Evolutionary conservation across 2,797 vertebrate genomes (phyloP).

Genomic region (Catamblyrhynchus diadema): DNA sequence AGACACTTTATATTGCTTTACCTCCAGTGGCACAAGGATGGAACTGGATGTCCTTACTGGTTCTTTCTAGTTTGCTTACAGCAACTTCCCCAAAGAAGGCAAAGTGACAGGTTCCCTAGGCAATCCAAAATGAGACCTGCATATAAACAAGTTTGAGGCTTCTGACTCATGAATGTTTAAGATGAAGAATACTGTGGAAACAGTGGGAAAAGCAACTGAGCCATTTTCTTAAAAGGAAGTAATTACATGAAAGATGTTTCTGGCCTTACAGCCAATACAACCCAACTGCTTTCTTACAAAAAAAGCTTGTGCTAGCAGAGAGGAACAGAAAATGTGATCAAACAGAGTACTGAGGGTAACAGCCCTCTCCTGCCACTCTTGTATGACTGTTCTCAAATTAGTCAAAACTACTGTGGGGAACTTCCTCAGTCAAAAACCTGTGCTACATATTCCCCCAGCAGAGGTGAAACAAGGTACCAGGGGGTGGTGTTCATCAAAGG

Average conservation of each 20-base stretch:
- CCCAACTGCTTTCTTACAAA: not conserved
- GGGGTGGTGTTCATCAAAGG: not conserved
- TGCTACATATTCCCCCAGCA: not conserved
- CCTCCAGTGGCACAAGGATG: not conserved
- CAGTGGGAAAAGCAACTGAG: not conserved
- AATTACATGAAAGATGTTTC: not conserved
- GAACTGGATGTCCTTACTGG: not conserved
- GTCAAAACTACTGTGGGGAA: not conserved
- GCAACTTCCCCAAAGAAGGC: not conserved
- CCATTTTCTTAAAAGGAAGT: not conserved
- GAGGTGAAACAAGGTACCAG: not conserved
- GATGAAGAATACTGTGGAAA: not conserved
- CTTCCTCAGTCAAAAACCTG: not conserved
- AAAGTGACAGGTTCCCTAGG: constrained; percentile 15
- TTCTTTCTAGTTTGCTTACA: constrained; percentile 12
- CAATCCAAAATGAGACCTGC: not conserved
- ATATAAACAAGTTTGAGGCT: not conserved
- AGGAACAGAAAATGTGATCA: not conserved
- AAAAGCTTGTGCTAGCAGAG: not conserved
- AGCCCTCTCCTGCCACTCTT: not conserved
- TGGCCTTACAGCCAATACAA: not conserved
- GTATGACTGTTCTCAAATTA: constrained; percentile 4
- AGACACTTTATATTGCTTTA: constrained; percentile 3
- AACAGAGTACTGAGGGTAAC: not conserved
- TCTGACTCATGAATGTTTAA: constrained; percentile 30